Evolutionary conservation across 2,888 invertebrate genomes (phyloP).

Genomic region (Xylota segnis): DNA sequence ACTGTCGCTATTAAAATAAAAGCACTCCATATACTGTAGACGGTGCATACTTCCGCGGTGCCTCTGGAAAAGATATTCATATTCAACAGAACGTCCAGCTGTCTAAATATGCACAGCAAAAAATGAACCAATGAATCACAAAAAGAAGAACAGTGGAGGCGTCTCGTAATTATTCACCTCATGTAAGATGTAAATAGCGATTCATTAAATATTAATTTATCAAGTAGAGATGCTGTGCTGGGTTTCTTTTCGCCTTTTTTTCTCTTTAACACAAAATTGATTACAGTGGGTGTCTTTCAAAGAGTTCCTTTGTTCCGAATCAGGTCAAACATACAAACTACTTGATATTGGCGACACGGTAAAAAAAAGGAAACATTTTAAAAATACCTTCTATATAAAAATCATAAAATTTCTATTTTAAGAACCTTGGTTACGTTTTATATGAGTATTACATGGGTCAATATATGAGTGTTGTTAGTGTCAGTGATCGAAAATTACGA

Average conservation of each 20-base stretch:
- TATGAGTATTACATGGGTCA: conserved; percentile 27
- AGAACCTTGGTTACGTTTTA: conserved; percentile 27
- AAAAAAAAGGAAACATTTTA: background rate
- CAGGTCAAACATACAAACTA: conserved; percentile 3
- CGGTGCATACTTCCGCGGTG: background rate
- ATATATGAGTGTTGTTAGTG: conserved; percentile 9
- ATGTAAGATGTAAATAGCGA: conserved; percentile 68
- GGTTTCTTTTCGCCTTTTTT: conserved; percentile 1
- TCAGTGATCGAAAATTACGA: background rate
- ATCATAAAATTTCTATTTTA: background rate
- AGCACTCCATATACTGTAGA: background rate
- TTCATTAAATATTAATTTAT: conserved; percentile 71
- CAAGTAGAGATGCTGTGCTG: conserved; percentile 43
- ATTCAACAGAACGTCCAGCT: conserved; percentile 42
- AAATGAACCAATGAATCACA: conserved; percentile 36
- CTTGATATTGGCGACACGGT: background rate
- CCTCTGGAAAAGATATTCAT: conserved; percentile 16
- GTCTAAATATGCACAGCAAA: conserved; percentile 33
- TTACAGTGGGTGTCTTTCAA: conserved; percentile 44
- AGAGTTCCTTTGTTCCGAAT: conserved; percentile 48
- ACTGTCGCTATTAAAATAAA: background rate
- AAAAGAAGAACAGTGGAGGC: conserved; percentile 49
- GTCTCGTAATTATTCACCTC: conserved; percentile 68
- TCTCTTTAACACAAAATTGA: conserved; percentile 31
- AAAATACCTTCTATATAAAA: background rate